A percentile compares a stretch with the other conserved stretches of the same genome.
phyloP scores from a whole-genome alignment of 1,140 invertebrate species.

The Drosophila micromelanica region DNA sequence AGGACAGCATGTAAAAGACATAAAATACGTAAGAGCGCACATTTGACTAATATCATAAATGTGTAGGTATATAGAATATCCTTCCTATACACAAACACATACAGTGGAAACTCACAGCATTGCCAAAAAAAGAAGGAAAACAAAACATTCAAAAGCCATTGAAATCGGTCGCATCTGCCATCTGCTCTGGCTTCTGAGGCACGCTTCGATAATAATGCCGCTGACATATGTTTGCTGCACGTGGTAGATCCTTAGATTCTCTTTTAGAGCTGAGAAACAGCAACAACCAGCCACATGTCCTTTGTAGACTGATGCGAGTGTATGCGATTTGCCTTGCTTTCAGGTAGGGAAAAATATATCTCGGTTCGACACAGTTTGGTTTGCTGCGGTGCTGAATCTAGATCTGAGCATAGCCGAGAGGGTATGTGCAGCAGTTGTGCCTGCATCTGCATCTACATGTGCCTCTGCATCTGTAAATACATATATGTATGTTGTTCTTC shows the following conservation, averaged over 20 bases:
- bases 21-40: constrained; percentile 16
- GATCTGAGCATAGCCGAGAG: background rate
- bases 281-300: constrained; percentile 27
- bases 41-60: constrained; percentile 27
- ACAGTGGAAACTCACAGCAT: background rate
- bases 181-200: constrained; percentile 24
- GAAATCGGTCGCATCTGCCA: constrained; percentile 34
- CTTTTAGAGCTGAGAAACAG: constrained; percentile 1
- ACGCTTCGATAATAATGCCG: constrained; percentile 38
- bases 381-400: background rate
- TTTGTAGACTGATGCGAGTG: constrained; percentile 5
- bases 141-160: constrained; percentile 37
- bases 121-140: constrained; percentile 26
- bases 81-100: constrained; percentile 10
- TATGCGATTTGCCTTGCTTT: constrained; percentile 35
- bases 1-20: constrained; percentile 22
- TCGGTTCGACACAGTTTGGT: background rate
- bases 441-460: background rate
- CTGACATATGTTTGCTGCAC: constrained; percentile 46
- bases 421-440: constrained; percentile 8
- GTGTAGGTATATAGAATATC: constrained; percentile 4
- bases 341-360: constrained; percentile 30
- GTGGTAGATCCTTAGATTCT: constrained; percentile 16
- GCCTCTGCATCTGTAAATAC: constrained; percentile 1
- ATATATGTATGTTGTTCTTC: background rate